phyloP scores from a whole-genome alignment of 2,888 invertebrate species.

The Gastrophysa polygoni region DNA sequence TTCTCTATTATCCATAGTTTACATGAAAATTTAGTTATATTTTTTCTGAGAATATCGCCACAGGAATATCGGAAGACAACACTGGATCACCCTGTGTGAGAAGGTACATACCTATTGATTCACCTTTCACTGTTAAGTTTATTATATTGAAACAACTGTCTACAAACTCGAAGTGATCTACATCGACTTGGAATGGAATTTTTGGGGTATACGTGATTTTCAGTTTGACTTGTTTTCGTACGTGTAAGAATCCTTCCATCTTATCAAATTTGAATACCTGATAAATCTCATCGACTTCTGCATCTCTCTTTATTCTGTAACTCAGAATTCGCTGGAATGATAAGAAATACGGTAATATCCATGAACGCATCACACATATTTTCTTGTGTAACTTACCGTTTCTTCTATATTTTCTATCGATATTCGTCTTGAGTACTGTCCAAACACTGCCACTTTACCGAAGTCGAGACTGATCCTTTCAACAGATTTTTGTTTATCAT shows the following conservation, averaged over 20 bases:
- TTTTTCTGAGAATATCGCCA: too few relatives aligned
- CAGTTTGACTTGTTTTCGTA: conserved; percentile 43
- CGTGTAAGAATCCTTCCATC: conserved; percentile 45
- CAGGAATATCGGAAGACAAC: too few relatives aligned
- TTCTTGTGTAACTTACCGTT: background rate
- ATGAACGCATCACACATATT: background rate
- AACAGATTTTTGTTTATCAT: conserved; percentile 3
- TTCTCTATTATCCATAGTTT: too few relatives aligned
- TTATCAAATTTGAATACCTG: conserved; percentile 51
- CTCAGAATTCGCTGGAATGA: conserved; percentile 18
- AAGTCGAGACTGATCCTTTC: conserved; percentile 23
- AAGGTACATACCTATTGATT: conserved; percentile 47
- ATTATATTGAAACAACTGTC: conserved; percentile 40
- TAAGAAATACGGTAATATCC: background rate
- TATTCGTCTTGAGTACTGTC: conserved; percentile 19
- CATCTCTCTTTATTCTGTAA: conserved; percentile 30
- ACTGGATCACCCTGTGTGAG: too few relatives aligned
- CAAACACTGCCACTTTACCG: conserved; percentile 29
- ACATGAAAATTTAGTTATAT: too few relatives aligned
- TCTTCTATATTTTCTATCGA: conserved; percentile 16
- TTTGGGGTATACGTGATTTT: conserved; percentile 52
- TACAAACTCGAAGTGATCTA: conserved; percentile 52
- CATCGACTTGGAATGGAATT: conserved; percentile 45
- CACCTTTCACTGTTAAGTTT: conserved; percentile 48
- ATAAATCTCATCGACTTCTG: conserved; percentile 43